phyloP scores from a whole-genome alignment of 2,113 vertebrate species.

The Anthoscopus minutus region DNA sequence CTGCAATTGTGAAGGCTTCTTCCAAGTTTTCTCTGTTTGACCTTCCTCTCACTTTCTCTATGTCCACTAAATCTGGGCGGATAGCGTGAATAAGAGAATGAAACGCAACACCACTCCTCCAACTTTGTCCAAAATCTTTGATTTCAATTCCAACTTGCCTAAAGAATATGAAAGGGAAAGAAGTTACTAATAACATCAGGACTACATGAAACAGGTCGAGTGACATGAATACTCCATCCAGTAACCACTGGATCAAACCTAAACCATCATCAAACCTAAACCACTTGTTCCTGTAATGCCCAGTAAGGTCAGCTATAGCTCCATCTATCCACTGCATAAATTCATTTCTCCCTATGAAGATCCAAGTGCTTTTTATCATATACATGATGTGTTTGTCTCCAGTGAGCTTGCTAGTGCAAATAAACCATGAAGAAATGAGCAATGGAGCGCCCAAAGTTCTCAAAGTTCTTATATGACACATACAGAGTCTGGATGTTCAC shows the following conservation, averaged over 20 bases:
- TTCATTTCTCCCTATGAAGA: neutral
- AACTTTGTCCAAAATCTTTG: constrained; percentile 93
- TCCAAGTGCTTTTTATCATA: neutral
- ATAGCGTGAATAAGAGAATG: constrained; percentile 90
- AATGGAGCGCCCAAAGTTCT: neutral
- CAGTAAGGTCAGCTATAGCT: neutral
- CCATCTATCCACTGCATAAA: neutral
- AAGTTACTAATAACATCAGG: neutral
- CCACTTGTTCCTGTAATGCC: neutral
- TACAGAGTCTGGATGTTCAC: fast-evolving
- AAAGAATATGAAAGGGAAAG: neutral
- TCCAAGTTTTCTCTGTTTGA: constrained; percentile 89
- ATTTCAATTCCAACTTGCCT: constrained; percentile 88
- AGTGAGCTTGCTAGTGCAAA: neutral
- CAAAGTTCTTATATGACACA: neutral
- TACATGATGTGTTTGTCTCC: neutral
- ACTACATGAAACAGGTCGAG: neutral
- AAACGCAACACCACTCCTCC: constrained; percentile 92
- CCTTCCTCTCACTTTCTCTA: constrained; percentile 80
- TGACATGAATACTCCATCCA: neutral
- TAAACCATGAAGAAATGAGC: neutral
- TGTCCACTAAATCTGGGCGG: constrained; percentile 87
- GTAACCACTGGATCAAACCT: too few species aligned
- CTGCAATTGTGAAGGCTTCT: constrained; percentile 89
- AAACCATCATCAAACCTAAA: neutral